Percentiles rank a stretch among this genome's conserved stretches.
phyloP scores from a whole-genome alignment of 2,888 invertebrate species.

The Idaea biselata region DNA sequence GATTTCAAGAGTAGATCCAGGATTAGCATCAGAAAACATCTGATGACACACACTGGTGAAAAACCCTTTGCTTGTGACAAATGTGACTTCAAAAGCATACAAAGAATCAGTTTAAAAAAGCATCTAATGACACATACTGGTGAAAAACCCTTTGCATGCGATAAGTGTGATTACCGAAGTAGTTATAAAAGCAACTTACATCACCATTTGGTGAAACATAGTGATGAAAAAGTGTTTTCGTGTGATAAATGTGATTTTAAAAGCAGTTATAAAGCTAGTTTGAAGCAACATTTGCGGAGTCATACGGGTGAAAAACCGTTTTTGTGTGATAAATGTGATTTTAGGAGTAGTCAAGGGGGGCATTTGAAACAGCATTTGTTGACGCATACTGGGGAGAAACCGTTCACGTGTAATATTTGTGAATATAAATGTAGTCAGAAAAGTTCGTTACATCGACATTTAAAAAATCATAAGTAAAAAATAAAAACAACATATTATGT shows the following conservation, averaged over 20 bases:
- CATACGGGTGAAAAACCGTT: not conserved
- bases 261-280: not conserved
- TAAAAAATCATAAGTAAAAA: constrained; percentile 3
- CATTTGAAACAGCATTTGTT: not conserved
- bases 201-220: not conserved
- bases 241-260: constrained; percentile 1
- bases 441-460: not conserved
- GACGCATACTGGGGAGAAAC: not conserved
- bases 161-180: not conserved
- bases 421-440: not conserved
- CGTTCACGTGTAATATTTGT: not conserved
- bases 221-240: not conserved
- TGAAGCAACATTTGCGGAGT: not conserved
- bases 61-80: not conserved
- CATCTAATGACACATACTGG: not conserved
- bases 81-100: not conserved
- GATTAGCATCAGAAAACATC: not conserved
- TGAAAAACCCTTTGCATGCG: not conserved
- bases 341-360: not conserved
- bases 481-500: too few species aligned
- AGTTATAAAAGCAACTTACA: not conserved
- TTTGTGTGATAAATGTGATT: not conserved
- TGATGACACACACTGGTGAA: not conserved
- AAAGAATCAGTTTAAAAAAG: not conserved
- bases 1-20: not conserved